Percentiles rank a stretch among this genome's conserved stretches.
phyloP scores from a whole-genome alignment of 2,113 vertebrate species.

The Eolophus roseicapilla region DNA sequence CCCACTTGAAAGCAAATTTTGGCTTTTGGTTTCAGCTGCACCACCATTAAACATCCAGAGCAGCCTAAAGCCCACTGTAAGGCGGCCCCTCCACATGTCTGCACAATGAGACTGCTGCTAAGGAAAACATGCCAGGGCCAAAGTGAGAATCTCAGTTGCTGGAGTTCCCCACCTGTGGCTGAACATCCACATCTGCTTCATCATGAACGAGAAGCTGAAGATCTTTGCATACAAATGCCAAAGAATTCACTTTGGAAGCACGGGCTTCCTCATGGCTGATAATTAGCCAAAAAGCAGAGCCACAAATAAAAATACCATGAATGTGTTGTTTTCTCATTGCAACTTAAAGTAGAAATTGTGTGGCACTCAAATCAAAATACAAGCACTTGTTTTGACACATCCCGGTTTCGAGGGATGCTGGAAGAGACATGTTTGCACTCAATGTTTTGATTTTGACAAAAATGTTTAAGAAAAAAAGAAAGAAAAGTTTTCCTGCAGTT shows the following conservation, averaged over 20 bases:
- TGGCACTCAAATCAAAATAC: slow-evolving; percentile 29
- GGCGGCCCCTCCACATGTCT: not conserved
- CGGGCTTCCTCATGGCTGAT: not conserved
- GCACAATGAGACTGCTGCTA: not conserved
- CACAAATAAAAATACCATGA: slow-evolving; percentile 8
- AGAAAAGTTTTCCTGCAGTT: not conserved
- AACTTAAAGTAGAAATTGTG: slow-evolving; percentile 6
- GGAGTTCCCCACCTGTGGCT: not conserved
- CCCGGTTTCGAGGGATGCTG: slow-evolving; percentile 17
- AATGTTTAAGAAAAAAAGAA: not conserved
- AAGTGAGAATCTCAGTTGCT: not conserved
- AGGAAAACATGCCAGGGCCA: not conserved
- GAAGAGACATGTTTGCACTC: slow-evolving; percentile 34
- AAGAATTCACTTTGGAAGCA: not conserved
- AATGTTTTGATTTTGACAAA: slow-evolving; percentile 57
- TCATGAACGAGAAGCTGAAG: not conserved
- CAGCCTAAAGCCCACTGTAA: not conserved
- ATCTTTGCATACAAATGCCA: not conserved
- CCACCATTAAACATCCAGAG: not conserved
- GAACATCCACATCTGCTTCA: not conserved
- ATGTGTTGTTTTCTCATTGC: not conserved
- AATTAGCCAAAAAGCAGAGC: slow-evolving; percentile 19
- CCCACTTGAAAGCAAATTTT: not conserved
- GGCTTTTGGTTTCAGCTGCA: not conserved
- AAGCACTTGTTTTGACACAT: slow-evolving; percentile 55